Conservation (phyloP, 2,888 invertebrate genomes). For the Pyralis farinalis region DNA sequence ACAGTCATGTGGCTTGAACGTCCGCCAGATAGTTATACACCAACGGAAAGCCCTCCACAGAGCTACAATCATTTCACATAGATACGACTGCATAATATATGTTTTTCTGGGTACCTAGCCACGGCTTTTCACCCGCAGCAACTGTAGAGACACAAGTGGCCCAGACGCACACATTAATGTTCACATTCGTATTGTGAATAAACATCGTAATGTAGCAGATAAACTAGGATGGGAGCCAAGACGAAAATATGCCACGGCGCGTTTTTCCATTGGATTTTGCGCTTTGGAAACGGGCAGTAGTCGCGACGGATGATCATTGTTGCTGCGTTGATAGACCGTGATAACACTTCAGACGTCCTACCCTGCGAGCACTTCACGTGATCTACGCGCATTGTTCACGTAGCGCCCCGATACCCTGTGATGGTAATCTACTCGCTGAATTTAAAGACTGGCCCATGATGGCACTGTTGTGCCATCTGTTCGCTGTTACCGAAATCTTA, state of each 20-base stretch:
- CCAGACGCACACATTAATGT: conserved; percentile 74
- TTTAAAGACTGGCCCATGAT: not conserved
- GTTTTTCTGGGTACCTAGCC: conserved; percentile 10
- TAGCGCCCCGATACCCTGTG: conserved; percentile 15
- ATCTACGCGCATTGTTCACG: conserved; percentile 13
- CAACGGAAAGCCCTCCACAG: not conserved
- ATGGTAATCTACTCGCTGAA: not conserved
- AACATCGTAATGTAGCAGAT: conserved; percentile 81
- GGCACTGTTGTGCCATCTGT: too few species aligned
- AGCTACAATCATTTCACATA: not conserved
- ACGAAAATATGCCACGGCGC: conserved; percentile 80
- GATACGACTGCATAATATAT: not conserved
- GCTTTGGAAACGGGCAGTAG: conserved; percentile 74
- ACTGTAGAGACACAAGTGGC: conserved; percentile 59
- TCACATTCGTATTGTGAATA: conserved; percentile 80
- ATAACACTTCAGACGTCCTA: conserved; percentile 32
- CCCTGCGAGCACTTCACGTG: not conserved
- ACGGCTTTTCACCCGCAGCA: conserved; percentile 34
- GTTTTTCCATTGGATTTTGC: conserved; percentile 79
- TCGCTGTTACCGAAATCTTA: conserved; percentile 3
- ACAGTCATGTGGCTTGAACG: conserved; percentile 9
- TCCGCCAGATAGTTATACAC: conserved; percentile 3
- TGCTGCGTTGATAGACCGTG: conserved; percentile 51
- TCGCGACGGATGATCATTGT: conserved; percentile 52
- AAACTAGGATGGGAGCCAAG: conserved; percentile 81